Base-by-base conservation (phyloP, 2,797 vertebrate species). In the Xenentodon cancila region DNA sequence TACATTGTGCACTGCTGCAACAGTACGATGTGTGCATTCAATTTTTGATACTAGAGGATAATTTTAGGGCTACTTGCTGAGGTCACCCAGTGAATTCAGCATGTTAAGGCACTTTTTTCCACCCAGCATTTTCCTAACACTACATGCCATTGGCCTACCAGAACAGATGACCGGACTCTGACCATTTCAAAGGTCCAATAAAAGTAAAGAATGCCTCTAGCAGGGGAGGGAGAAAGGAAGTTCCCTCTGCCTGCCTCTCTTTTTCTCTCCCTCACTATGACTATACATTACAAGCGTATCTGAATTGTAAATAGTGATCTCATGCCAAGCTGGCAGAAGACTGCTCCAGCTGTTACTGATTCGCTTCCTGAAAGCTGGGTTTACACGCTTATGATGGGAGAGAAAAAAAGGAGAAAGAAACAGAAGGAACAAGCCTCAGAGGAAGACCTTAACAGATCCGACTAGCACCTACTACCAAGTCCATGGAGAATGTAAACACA, bases 131-230 rank as follows among this genome's bases (percentile, higher is more conserved):
- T 76, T 63, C 53, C 57, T 32, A 47, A 80, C 71, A 70, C 17
- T 43, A 34, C 61, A 46, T 75, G 55, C 73, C 64, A 93, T 90
- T 93, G 90, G 92, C 67, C 62, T 22, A 30, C 61, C 11, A 27
- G 62, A 75, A 90, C 92, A 93, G 58, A 85, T 93, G 91, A 92
- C 79, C 69, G 58, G 21, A 82, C 91, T 93, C 92, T 92, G 92
- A 80, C 91, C 90, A 92, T 92, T 90, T 84, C 78, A 78, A 76
- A 81, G 77, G 75, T 70, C 90, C 90, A 90, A 89, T 90, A 69
- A 80, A 84, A 86, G 75, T 7, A 68, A 71, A 67, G 79, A 77
- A 83, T 64, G 77, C 40, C 69, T 81, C 66, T 67, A 30, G 40
- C 21, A 71, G 70, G 58, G 79, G 74, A 81, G 86, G 76, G 78